phyloP scores from a whole-genome alignment of 1,140 invertebrate species.

The Myzus persicae region DNA sequence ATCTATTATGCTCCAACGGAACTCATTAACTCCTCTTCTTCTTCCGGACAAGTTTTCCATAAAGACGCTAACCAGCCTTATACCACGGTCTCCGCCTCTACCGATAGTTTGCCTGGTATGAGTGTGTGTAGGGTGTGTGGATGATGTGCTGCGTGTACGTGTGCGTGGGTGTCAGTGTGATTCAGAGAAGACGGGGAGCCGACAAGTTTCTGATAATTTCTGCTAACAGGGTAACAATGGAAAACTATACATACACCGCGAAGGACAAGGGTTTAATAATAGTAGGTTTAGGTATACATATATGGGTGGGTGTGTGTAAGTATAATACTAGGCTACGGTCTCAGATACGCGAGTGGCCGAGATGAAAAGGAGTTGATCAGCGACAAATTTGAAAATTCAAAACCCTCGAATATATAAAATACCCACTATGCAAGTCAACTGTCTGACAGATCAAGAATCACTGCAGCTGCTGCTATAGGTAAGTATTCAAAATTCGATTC shows the following conservation, averaged over 20 bases:
- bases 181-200: not conserved
- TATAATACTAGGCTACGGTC: not conserved
- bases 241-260: not conserved
- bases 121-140: not conserved
- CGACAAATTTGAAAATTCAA: not conserved
- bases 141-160: not conserved
- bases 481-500: not conserved
- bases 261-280: not conserved
- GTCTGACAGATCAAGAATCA: not conserved
- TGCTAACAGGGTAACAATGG: conserved; percentile 33
- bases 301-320: too few species aligned
- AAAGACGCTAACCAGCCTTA: conserved; percentile 42
- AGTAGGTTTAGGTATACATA: not conserved
- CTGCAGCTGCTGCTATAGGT: not conserved
- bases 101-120: not conserved
- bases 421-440: not conserved
- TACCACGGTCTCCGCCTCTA: not conserved
- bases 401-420: not conserved
- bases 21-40: conserved; percentile 52
- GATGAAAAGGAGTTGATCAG: not conserved
- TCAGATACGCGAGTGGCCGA: not conserved
- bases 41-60: conserved; percentile 48
- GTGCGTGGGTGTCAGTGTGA: conserved; percentile 5
- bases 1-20: conserved; percentile 54
- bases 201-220: conserved; percentile 53